Base-by-base conservation (phyloP, 2,797 vertebrate genomes). In the Gouania willdenowi region DNA sequence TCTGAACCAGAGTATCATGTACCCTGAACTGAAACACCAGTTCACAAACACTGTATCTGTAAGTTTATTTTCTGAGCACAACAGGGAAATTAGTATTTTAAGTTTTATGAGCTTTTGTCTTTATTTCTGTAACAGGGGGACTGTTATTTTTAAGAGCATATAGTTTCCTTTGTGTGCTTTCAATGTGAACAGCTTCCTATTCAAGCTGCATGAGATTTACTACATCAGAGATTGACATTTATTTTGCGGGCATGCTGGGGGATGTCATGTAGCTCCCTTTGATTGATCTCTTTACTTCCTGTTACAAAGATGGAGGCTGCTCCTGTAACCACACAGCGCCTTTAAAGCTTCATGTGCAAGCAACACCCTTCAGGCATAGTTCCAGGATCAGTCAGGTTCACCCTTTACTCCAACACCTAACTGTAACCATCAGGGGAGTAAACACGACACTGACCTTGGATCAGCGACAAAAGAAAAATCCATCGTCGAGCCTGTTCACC, bases 201-300 rank as follows among this genome's bases (percentile, higher is more conserved):
- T 58, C 36, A 48, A 66, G 39, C 57, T 32, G 26, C 13, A 35
- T 13, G 5, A 73, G 68, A 83, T 82, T 81, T 83, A 85, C 51
- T 48, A 36, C 52, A 27, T 41, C 19, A 36, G 26, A 64, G 75
- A 79, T 56, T 82, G 79, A 77, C 79, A 71, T 85, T 82, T 76
- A 81, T 85, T 73, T 58, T 59, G 55, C 38, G 59, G 65, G 72
- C 77, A 30, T 71, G 81, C 79, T 54, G 75, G 42, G 60, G 56
- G 62, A 71, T 77, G 79, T 81, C 82, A 83, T 75, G 77, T 76
- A 45, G 62, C 59, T 70, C 63, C 46, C 39, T 68, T 42, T 79
- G 78, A 81, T 71, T 84, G 79, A 87, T 84, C 74, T 67, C 67
- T 67, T 57, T 46, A 75, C 82, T 87, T 83, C 78, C 79, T 82